Evolutionary conservation across 92 coral and sea anemone species (phyloP).

Genomic region (Scolanthus callimorphus): DNA sequence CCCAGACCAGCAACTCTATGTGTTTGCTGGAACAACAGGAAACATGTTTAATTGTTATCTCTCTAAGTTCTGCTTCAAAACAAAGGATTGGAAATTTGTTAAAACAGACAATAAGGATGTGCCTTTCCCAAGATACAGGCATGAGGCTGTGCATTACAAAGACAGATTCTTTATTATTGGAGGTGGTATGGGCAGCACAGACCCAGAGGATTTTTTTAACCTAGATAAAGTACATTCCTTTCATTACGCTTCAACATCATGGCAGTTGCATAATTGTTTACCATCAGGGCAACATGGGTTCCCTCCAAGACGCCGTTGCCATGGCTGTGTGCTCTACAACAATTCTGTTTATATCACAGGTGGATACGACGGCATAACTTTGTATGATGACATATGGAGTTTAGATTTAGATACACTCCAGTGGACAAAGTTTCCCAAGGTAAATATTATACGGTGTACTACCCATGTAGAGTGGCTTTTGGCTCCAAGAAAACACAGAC

Average conservation of each 20-base stretch:
- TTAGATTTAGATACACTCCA: conserved; percentile 65
- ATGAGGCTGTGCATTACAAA: conserved; percentile 80
- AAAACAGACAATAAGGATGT: conserved; percentile 35
- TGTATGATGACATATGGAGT: conserved; percentile 88
- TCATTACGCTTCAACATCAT: conserved; percentile 40
- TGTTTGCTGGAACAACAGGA: conserved; percentile 95
- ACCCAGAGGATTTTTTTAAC: conserved; percentile 51
- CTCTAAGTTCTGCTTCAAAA: conserved; percentile 51
- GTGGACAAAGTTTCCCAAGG: conserved; percentile 71
- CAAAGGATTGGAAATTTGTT: conserved; percentile 66
- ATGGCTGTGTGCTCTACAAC: conserved; percentile 82
- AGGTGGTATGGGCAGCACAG: conserved; percentile 78
- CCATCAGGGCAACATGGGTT: conserved; percentile 50
- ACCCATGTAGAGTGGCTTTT: too few species aligned
- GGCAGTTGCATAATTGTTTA: conserved; percentile 61
- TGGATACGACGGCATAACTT: conserved; percentile 67
- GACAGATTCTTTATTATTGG: conserved; percentile 77
- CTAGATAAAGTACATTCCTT: conserved; percentile 70
- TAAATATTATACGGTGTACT: conserved; percentile 24
- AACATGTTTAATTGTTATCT: conserved; percentile 66
- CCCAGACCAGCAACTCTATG: conserved; percentile 73
- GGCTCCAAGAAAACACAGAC: too few species aligned
- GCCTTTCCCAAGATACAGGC: conserved; percentile 74
- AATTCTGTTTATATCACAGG: conserved; percentile 77
- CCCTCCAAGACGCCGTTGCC: conserved; percentile 91